Base-by-base conservation (phyloP, 1,140 invertebrate genomes). In the Schmidtea mediterranea region DNA sequence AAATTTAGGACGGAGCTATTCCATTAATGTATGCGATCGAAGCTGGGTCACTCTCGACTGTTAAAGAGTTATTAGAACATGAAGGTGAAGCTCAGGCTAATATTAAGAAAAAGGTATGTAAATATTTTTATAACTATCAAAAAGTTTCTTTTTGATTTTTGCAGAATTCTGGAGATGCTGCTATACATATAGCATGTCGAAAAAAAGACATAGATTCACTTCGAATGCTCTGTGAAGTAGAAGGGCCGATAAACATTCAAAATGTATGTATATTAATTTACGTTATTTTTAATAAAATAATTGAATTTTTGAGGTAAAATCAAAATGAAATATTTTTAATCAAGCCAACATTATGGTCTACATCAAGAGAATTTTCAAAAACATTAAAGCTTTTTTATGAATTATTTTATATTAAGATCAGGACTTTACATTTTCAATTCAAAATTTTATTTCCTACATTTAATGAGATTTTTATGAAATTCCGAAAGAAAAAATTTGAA, bases 221-320 rank as follows among this genome's bases (percentile, higher is more conserved):
- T 23, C 18, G 22, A 5, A 6, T 41, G 18, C 12, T 41, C 3
- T 41, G 40, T 23, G 40, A 41, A 19, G 12, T 23, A 19, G 40
- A 23, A 23, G 40, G 18, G 12, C 18, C 18, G 12, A 23, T 41
- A 6, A 41, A 41, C 12, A 23, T 41, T 6, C 40, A 41, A 41
- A 41, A 41, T 12, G 40, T 41, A 74, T 78, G 56, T 83, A 92
- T 61, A 75, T 86, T 43, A 84, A 94, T 50, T 78, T 92, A 74
- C 76, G 81, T 16, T 71, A 80, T 47, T 78, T 89, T 54, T 71
- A 92, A 46, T 76, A 90, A 0, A 86, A 94, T 57, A 77, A 80
- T 56, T 83, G 84, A 15, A 77, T 37, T 37, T 37, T 37, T 37
- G 12, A 37, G 36, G 36, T n/a, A 37, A 12, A 12, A 12, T 12